Percentiles rank a stretch among this genome's conserved stretches.
These are phyloP conservation scores for Peromyscus polionotus DNA, from an alignment of 2,113 vertebrate species.

Conservation along the genomic window DNA sequence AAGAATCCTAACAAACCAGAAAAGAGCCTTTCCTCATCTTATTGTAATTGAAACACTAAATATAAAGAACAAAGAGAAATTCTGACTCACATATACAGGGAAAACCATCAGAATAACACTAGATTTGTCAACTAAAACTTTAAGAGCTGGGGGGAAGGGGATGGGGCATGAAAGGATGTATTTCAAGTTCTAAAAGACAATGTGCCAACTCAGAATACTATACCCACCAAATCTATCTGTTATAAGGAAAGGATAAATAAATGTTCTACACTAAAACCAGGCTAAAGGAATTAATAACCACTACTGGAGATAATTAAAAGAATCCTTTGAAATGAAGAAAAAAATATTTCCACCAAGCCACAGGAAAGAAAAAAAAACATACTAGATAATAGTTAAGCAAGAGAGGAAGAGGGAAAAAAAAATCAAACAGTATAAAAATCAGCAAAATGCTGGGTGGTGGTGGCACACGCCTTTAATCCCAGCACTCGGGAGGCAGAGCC, in stretches of 20 bases:
- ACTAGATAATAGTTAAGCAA: neutral
- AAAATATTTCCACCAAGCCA: no score
- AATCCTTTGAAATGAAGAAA: neutral
- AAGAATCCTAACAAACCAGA: no score
- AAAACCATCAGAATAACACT: no score
- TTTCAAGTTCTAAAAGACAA: neutral
- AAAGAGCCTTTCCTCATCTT: no score
- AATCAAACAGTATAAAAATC: neutral
- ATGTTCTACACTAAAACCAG: neutral
- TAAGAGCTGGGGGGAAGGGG: no score
- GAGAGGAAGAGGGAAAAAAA: neutral
- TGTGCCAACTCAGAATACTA: neutral
- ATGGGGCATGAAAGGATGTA: neutral
- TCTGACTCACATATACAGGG: no score
- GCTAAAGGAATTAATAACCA: neutral
- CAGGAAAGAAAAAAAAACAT: neutral
- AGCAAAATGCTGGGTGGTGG: no score
- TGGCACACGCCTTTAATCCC: no score
- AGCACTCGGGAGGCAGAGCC: no score
- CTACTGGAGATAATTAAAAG: neutral
- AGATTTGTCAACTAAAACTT: neutral
- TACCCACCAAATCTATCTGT: neutral
- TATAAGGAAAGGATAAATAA: neutral
- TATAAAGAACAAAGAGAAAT: no score
- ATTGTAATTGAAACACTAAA: no score